Percentiles rank a stretch among this genome's conserved stretches.
phyloP scores from a whole-genome alignment of 2,797 vertebrate genomes.

The Lepilemur ruficaudatus region DNA sequence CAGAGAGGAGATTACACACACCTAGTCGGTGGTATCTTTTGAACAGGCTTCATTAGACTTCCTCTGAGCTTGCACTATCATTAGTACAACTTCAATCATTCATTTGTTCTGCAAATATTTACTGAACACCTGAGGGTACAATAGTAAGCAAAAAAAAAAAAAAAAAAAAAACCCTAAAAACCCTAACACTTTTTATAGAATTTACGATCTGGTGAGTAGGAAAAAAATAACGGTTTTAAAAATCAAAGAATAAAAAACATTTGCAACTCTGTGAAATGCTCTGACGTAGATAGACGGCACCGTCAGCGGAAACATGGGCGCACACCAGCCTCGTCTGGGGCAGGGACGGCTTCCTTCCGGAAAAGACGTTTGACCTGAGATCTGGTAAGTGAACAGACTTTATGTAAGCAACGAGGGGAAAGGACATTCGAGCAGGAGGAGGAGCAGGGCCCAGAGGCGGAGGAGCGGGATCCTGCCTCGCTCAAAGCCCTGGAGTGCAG shows the following conservation, averaged over 20 bases:
- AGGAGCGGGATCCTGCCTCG: no score
- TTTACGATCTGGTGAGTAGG: not conserved
- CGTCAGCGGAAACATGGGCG: accelerated
- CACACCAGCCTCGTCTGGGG: not conserved
- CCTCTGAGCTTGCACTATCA: not conserved
- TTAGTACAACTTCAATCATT: not conserved
- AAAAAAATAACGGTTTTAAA: not conserved
- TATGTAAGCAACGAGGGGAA: not conserved
- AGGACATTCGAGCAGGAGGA: not conserved
- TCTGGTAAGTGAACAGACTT: not conserved
- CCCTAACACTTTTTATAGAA: not conserved
- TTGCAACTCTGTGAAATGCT: no score
- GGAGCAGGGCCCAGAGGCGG: not conserved
- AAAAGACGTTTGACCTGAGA: not conserved
- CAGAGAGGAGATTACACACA: not conserved
- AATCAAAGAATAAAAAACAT: not conserved
- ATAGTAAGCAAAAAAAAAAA: not conserved
- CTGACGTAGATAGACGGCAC: not conserved
- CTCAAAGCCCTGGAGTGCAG: no score
- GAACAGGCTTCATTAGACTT: not conserved
- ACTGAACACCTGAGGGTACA: not conserved
- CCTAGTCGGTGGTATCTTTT: not conserved
- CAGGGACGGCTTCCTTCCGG: not conserved
- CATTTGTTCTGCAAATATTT: not conserved
- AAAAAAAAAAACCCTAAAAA: not conserved